These are phyloP conservation scores for Meta bourneti DNA, from an alignment of 2,888 invertebrate species.

Conservation along the genomic window DNA sequence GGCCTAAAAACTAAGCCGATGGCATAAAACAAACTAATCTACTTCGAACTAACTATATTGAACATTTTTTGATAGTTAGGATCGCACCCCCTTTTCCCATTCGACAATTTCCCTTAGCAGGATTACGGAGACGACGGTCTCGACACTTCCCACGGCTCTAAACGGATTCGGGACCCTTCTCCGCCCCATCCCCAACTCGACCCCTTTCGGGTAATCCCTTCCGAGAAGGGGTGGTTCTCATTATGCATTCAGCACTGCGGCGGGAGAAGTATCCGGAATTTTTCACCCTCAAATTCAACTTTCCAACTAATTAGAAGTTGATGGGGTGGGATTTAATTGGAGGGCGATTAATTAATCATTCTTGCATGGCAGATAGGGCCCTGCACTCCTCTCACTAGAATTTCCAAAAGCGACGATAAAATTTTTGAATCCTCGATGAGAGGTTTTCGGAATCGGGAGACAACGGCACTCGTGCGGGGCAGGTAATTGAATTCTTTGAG, in stretches of 20 bases:
- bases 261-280: neutral
- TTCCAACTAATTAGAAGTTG: slow-evolving; percentile 37
- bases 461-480: neutral
- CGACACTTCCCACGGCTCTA: too few relatives aligned
- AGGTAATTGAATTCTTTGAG: neutral
- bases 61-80: too few relatives aligned
- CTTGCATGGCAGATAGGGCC: neutral
- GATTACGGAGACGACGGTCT: too few relatives aligned
- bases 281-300: slow-evolving; percentile 9
- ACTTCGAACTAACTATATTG: too few relatives aligned
- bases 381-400: too few relatives aligned
- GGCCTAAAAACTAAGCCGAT: too few relatives aligned
- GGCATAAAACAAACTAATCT: too few relatives aligned
- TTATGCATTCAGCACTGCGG: neutral
- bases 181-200: neutral
- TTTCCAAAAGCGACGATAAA: too few relatives aligned
- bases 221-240: neutral
- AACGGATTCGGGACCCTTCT: too few relatives aligned
- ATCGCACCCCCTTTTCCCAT: too few relatives aligned
- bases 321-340: slow-evolving; percentile 38
- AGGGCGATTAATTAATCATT: slow-evolving; percentile 54
- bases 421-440: too few relatives aligned
- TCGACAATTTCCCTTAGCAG: too few relatives aligned
- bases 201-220: neutral
- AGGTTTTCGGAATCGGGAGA: neutral